Evolutionary conservation across 1,140 invertebrate species (phyloP).

Genomic region (Papilio aristodemus): DNA sequence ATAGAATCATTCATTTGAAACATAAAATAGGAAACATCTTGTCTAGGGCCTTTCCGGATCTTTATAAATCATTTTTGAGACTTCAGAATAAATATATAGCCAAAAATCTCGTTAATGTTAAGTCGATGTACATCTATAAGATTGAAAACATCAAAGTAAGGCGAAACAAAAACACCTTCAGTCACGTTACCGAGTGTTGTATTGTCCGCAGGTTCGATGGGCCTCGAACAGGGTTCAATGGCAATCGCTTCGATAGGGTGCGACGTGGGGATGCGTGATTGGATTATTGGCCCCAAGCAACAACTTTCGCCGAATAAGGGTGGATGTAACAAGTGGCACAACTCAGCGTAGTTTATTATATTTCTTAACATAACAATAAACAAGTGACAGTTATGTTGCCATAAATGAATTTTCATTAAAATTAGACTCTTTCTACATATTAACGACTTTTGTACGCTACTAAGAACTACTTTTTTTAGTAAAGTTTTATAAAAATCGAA

Average conservation of each 20-base stretch:
- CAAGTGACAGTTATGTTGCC: background rate
- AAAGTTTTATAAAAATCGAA: too few species aligned
- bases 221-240: constrained; percentile 19
- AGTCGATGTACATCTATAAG: background rate
- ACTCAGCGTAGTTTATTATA: background rate
- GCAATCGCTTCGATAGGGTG: constrained; percentile 33
- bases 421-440: too few species aligned
- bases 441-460: too few species aligned
- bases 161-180: constrained; percentile 15
- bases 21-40: too few species aligned
- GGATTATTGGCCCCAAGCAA: constrained; percentile 49
- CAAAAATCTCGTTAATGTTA: background rate
- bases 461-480: too few species aligned
- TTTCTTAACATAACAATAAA: background rate
- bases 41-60: too few species aligned
- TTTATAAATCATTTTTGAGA: too few species aligned
- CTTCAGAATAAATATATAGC: too few species aligned
- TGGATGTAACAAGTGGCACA: constrained; percentile 15
- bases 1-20: too few species aligned
- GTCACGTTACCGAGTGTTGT: background rate
- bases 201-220: constrained; percentile 18
- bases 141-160: constrained; percentile 1
- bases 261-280: constrained; percentile 45
- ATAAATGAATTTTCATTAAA: too few species aligned
- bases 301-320: constrained; percentile 26